These are phyloP conservation scores for Sesamia nonagrioides DNA, from an alignment of 1,140 invertebrate genomes.

Conservation along the genomic window DNA sequence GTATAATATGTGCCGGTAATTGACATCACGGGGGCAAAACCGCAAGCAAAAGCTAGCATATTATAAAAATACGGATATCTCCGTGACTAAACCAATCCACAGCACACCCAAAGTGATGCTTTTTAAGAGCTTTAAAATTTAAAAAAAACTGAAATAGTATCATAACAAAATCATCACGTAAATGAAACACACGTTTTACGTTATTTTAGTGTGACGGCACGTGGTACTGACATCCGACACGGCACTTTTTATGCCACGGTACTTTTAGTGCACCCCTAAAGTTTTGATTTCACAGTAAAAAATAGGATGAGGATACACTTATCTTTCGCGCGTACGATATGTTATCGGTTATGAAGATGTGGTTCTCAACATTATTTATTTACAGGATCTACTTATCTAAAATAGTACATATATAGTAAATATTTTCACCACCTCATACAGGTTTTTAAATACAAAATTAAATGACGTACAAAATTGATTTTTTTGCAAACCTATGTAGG, in stretches of 20 bases:
- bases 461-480: no score
- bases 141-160: constrained; percentile 64
- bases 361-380: constrained; percentile 66
- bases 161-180: constrained; percentile 86
- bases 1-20: no score
- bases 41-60: no score
- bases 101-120: neutral
- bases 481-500: no score
- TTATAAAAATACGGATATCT: neutral
- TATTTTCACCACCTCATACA: no score
- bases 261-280: constrained; percentile 65
- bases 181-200: constrained; percentile 79
- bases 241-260: constrained; percentile 62
- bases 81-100: neutral
- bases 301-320: constrained; percentile 73
- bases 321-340: constrained; percentile 81
- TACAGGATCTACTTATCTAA: neutral
- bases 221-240: constrained; percentile 70
- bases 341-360: constrained; percentile 70
- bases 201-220: constrained; percentile 66
- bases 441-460: no score
- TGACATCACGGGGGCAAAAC: no score
- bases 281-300: constrained; percentile 76
- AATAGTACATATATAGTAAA: neutral
- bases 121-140: constrained; percentile 32